Evolutionary conservation across 53 echinoderm and acorn worm species (phyloP), one percentile per base, ranked within the genome.

Genomic region (Actinopyga echinites): DNA sequence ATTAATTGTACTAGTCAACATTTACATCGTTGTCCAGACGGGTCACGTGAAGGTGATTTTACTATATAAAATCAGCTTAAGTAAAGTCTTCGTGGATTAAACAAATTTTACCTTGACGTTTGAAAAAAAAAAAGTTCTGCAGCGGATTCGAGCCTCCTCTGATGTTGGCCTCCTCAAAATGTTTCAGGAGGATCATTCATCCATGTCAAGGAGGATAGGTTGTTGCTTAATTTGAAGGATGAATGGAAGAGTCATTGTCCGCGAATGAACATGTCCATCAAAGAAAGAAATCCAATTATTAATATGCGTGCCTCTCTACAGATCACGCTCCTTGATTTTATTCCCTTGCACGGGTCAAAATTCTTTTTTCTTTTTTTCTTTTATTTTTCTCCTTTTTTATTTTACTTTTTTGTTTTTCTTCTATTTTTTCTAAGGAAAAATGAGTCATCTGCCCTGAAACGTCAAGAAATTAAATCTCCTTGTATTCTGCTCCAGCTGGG

Each of bases 401-500:
- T 21, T 55, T 55, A 21, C 56, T 55, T 15, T 19, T 64, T 64
- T 31, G 5, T 8, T 29, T 65, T 29, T 34, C 34, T 65, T 65
- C 15, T 19, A 12, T 71, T 38, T 71, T 71, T 49, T 71, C 24
- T 6, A 7, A 24, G 7, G n/a, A 40, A 71, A 71, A 40, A 71
- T 71, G 71, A 71, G 71, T 71, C 71, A 71, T 71, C 44, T 68
- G 25, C 42, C 44, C 36, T 65, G 20, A 43, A n/a, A 71, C 40
- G 32, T 40, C 71, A 37, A 71, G 71, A 71, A 71, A 71, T 71
- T 71, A 71, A 71, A 71, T 71, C 71, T 71, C 24, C 71, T 38
- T 40, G 40, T 17, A 37, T 24, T 22, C 71, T 19, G 71, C 21
- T 21, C 71, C 71, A 71, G 44, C 40, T 44, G 34, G 44, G 71